Percentiles rank a stretch among this genome's conserved stretches.
phyloP scores from a whole-genome alignment of 1,140 invertebrate genomes.

The Brachionus manjavacas region DNA sequence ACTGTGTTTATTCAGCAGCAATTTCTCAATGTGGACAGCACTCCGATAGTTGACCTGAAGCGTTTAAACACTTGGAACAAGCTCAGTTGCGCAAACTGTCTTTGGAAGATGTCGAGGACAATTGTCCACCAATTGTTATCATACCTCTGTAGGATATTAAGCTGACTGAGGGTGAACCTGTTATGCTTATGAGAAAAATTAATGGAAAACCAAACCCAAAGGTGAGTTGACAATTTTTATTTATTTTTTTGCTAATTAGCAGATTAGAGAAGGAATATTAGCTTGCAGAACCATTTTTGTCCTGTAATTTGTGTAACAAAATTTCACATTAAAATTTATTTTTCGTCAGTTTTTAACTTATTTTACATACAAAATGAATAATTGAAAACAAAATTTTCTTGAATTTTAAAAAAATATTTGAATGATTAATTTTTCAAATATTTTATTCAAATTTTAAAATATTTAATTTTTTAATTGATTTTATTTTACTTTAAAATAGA shows the following conservation, averaged over 20 bases:
- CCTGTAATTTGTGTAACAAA: too few species aligned
- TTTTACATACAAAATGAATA: too few species aligned
- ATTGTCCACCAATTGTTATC: background rate
- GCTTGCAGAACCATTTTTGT: too few species aligned
- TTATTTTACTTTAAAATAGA: too few species aligned
- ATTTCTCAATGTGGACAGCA: constrained; percentile 52
- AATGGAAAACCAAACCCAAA: constrained; percentile 57
- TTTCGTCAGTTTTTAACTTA: too few species aligned
- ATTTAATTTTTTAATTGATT: too few species aligned
- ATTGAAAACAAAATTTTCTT: too few species aligned
- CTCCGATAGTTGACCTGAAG: constrained; percentile 55
- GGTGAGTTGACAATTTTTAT: constrained; percentile 47
- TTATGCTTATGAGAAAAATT: constrained; percentile 57
- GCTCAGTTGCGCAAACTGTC: constrained; percentile 78
- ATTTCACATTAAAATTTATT: too few species aligned
- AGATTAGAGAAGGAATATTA: background rate
- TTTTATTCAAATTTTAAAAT: too few species aligned
- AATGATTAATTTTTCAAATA: too few species aligned
- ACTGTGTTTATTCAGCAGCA: constrained; percentile 52
- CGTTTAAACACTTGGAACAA: constrained; percentile 56
- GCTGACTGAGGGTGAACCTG: constrained; percentile 55
- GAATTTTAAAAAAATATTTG: too few species aligned
- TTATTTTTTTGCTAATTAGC: background rate
- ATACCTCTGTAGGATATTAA: constrained; percentile 44
- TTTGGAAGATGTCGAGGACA: constrained; percentile 65